A percentile compares a stretch with the other conserved stretches of the same genome.
Conservation (phyloP, 2,797 vertebrate genomes). For the Anguilla pacifica region DNA sequence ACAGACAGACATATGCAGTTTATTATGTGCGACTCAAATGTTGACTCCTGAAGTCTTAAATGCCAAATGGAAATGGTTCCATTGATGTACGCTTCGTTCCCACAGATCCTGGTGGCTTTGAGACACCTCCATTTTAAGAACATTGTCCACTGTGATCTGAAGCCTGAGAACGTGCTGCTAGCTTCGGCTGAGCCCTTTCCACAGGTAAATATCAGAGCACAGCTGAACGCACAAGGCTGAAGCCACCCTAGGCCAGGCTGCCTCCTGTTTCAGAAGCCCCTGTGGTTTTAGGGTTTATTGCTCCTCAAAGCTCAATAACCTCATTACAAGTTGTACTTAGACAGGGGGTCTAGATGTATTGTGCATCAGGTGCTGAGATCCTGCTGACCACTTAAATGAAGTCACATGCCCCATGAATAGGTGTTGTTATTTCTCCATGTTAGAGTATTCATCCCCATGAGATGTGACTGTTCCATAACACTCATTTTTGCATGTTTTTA, state of each 20-base stretch:
- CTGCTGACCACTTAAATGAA: neutral
- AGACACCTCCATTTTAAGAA: constrained; percentile 81
- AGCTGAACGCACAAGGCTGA: neutral
- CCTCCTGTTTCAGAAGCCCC: neutral
- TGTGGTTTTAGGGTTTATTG: neutral
- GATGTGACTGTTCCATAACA: neutral
- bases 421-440: neutral
- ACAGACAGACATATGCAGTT: neutral
- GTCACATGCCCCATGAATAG: neutral
- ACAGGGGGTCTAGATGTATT: neutral
- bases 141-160: constrained; percentile 72
- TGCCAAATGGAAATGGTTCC: neutral
- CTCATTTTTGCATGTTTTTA: neutral
- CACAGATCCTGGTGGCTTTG: constrained; percentile 78
- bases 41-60: neutral
- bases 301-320: neutral
- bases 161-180: constrained; percentile 35
- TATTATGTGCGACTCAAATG: neutral
- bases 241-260: neutral
- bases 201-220: constrained; percentile 59
- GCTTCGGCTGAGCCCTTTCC: constrained; percentile 75
- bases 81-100: constrained; percentile 22
- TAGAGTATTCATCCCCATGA: neutral
- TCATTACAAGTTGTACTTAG: neutral
- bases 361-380: too few relatives aligned